These are phyloP conservation scores for Augiades crinisus DNA, from an alignment of 2,888 invertebrate species.

Conservation along the genomic window DNA sequence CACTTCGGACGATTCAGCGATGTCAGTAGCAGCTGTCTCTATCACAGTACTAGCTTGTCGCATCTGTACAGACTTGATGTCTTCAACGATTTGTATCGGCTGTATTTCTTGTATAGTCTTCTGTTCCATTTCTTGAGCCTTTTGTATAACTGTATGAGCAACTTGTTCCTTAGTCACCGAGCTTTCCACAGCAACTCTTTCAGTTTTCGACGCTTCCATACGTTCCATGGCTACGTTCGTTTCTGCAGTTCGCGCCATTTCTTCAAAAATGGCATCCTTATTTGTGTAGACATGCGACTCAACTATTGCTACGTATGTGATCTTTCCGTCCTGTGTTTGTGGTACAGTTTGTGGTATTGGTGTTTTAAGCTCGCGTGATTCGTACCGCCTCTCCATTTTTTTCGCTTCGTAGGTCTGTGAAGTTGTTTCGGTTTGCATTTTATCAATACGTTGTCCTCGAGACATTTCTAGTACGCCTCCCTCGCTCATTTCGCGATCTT, in stretches of 20 bases:
- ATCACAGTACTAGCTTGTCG: conserved; percentile 33
- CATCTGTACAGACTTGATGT: conserved; percentile 27
- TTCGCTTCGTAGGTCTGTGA: conserved; percentile 15
- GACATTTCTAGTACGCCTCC: conserved; percentile 54
- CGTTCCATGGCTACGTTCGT: conserved; percentile 29
- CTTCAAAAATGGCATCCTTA: conserved; percentile 60
- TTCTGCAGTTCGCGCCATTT: conserved; percentile 41
- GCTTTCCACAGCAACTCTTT: conserved; percentile 8
- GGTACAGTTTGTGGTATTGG: conserved; percentile 31
- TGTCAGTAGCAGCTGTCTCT: conserved; percentile 36
- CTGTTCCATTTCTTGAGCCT: conserved; percentile 16
- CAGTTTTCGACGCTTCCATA: conserved; percentile 17
- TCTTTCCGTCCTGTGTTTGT: conserved; percentile 35
- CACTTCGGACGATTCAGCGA: conserved; percentile 38
- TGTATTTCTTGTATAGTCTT: conserved; percentile 14
- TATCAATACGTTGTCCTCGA: no score
- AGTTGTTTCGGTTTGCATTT: conserved; percentile 33
- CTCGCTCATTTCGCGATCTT: conserved; percentile 41
- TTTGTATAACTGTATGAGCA: conserved; percentile 14
- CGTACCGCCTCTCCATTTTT: conserved; percentile 38
- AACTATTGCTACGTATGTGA: conserved; percentile 64
- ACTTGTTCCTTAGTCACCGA: conserved; percentile 14
- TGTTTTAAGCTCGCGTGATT: conserved; percentile 36
- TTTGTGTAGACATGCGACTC: conserved; percentile 72
- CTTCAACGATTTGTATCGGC: conserved; percentile 32